phyloP scores from a whole-genome alignment of 2,113 vertebrate genomes.

The Nicator chloris region DNA sequence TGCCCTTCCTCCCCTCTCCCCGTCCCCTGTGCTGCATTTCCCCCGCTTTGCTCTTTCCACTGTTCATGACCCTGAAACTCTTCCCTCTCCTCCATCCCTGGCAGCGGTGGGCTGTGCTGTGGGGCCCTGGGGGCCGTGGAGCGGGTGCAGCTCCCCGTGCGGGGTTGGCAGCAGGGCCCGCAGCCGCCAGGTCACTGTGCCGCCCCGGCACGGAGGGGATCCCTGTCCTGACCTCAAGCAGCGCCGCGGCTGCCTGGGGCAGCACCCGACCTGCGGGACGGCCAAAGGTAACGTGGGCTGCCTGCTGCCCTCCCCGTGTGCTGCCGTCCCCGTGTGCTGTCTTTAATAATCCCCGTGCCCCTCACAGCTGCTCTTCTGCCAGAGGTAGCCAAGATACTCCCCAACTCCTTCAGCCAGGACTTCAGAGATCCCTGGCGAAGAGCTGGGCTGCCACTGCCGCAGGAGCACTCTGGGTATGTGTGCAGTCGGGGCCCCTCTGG shows the following conservation, averaged over 20 bases:
- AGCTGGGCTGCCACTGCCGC: conserved; percentile 72
- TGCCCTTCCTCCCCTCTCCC: not conserved
- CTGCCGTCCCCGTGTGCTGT: accelerated
- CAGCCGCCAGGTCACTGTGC: conserved; percentile 78
- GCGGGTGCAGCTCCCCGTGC: conserved; percentile 78
- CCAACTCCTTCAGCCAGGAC: conserved; percentile 79
- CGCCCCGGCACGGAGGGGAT: conserved; percentile 80
- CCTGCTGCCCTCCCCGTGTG: not conserved
- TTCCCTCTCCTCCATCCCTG: not conserved
- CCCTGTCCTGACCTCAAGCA: conserved; percentile 87
- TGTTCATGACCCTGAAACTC: not conserved
- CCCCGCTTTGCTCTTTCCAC: not conserved
- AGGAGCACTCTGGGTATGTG: conserved; percentile 76
- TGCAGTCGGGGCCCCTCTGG: not conserved
- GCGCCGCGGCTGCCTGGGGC: conserved; percentile 82
- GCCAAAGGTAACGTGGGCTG: conserved; percentile 71
- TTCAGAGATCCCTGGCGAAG: conserved; percentile 82
- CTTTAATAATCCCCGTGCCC: not conserved
- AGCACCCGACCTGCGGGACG: conserved; percentile 67
- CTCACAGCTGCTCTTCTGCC: not conserved
- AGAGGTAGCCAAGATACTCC: conserved; percentile 85
- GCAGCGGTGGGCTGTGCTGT: conserved; percentile 82
- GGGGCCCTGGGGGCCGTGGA: conserved; percentile 84
- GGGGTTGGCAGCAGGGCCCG: conserved; percentile 80
- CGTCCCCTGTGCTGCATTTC: accelerated